These are phyloP conservation scores for Branchellion lobata DNA, from an alignment of 2,888 invertebrate genomes.

Conservation along the genomic window DNA sequence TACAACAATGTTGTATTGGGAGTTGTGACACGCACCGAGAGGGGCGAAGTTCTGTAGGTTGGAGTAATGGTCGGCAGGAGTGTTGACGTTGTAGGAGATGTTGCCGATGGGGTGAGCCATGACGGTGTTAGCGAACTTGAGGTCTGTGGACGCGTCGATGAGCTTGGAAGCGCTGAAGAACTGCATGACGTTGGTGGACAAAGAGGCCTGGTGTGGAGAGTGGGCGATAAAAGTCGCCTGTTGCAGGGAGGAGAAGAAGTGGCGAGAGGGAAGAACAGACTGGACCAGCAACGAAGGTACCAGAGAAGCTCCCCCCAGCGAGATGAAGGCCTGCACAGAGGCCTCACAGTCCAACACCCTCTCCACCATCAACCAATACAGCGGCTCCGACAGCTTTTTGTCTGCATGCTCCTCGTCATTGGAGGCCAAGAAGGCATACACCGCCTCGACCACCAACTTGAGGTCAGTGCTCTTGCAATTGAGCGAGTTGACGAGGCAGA, in stretches of 20 bases:
- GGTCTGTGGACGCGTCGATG: background rate
- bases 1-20: no score
- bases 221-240: background rate
- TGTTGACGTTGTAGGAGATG: constrained; percentile 76
- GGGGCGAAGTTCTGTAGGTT: constrained; percentile 87
- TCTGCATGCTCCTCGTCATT: background rate
- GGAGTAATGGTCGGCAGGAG: constrained; percentile 61
- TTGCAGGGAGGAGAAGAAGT: background rate
- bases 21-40: constrained; percentile 70
- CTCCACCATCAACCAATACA: constrained; percentile 76
- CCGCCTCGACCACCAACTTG: constrained; percentile 74
- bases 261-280: background rate
- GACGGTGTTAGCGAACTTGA: constrained; percentile 16
- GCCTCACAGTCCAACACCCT: constrained; percentile 77
- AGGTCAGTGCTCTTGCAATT: constrained; percentile 76
- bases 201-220: constrained; percentile 64
- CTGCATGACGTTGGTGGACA: constrained; percentile 71
- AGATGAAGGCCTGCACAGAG: constrained; percentile 74
- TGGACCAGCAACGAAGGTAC: background rate
- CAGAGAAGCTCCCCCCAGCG: constrained; percentile 65
- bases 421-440: constrained; percentile 71
- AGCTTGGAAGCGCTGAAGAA: constrained; percentile 64
- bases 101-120: constrained; percentile 66
- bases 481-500: constrained; percentile 76
- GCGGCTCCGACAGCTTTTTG: constrained; percentile 73